These are phyloP conservation scores for Fabriciana adippe DNA, from an alignment of 2,888 invertebrate genomes.

Conservation along the genomic window DNA sequence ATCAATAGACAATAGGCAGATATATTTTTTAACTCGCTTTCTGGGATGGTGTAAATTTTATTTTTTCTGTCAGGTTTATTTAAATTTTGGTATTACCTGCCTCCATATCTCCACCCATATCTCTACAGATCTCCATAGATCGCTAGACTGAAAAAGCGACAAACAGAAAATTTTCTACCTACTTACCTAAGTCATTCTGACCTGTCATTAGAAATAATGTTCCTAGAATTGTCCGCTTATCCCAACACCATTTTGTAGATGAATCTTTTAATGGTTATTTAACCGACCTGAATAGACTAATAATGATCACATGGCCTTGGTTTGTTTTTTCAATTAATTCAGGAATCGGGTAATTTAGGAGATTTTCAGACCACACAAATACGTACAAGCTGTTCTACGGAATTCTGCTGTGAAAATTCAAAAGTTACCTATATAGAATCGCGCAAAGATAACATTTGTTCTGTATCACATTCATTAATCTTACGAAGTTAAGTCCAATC, in stretches of 20 bases:
- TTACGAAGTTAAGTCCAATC: neutral
- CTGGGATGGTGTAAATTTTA: no score
- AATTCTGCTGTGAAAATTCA: neutral
- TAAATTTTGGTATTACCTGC: no score
- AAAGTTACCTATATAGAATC: neutral
- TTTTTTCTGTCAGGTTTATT: no score
- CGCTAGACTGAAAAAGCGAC: no score
- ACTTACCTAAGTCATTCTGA: neutral
- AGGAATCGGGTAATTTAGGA: neutral
- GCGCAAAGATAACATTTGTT: neutral
- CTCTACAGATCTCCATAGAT: no score
- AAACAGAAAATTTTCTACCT: no score
- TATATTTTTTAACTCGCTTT: no score
- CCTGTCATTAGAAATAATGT: slow-evolving; percentile 2
- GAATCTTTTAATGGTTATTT: slow-evolving; percentile 20
- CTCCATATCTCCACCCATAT: no score
- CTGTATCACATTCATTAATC: neutral
- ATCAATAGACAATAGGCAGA: no score
- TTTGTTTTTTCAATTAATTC: neutral
- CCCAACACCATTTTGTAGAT: slow-evolving; percentile 9
- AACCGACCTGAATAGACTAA: slow-evolving; percentile 26
- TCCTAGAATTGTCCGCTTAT: slow-evolving; percentile 3
- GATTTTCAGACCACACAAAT: no score
- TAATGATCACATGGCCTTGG: slow-evolving; percentile 28
- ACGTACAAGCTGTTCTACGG: no score